Percentiles rank a stretch among this genome's conserved stretches.
phyloP scores from a whole-genome alignment of 2,888 invertebrate species.

The Drosophila setosimentum region DNA sequence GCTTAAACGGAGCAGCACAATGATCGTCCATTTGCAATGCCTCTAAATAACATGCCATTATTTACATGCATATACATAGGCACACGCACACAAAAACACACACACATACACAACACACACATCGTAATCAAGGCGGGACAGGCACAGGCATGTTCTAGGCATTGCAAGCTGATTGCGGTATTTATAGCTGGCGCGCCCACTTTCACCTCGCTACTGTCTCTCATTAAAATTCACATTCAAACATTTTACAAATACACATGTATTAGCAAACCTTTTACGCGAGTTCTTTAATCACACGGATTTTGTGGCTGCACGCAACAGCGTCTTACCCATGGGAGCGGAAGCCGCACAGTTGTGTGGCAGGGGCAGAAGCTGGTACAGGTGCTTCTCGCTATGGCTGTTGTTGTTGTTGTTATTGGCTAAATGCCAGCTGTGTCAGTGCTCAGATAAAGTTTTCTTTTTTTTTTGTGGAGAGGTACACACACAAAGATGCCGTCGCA shows the following conservation, averaged over 20 bases:
- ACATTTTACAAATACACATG: slow-evolving; percentile 56
- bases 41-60: slow-evolving; percentile 53
- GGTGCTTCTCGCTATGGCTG: not conserved
- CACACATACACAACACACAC: not conserved
- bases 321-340: slow-evolving; percentile 23
- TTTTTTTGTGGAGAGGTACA: slow-evolving; percentile 1
- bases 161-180: slow-evolving; percentile 68
- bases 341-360: not conserved
- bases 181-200: slow-evolving; percentile 39
- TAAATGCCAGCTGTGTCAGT: slow-evolving; percentile 39
- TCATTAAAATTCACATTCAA: slow-evolving; percentile 77
- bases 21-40: slow-evolving; percentile 33
- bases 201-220: slow-evolving; percentile 21
- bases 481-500: slow-evolving; percentile 44
- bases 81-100: slow-evolving; percentile 18
- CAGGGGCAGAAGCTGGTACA: slow-evolving; percentile 1
- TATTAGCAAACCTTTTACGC: slow-evolving; percentile 60
- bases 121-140: slow-evolving; percentile 11
- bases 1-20: slow-evolving; percentile 20
- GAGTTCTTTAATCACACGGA: slow-evolving; percentile 68
- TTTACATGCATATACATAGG: slow-evolving; percentile 35
- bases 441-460: slow-evolving; percentile 30
- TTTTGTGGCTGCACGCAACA: slow-evolving; percentile 59
- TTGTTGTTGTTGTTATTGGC: not conserved
- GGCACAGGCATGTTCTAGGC: slow-evolving; percentile 12